Evolutionary conservation across 2,113 vertebrate species (phyloP).

Genomic region (Leptobrachium leishanense): DNA sequence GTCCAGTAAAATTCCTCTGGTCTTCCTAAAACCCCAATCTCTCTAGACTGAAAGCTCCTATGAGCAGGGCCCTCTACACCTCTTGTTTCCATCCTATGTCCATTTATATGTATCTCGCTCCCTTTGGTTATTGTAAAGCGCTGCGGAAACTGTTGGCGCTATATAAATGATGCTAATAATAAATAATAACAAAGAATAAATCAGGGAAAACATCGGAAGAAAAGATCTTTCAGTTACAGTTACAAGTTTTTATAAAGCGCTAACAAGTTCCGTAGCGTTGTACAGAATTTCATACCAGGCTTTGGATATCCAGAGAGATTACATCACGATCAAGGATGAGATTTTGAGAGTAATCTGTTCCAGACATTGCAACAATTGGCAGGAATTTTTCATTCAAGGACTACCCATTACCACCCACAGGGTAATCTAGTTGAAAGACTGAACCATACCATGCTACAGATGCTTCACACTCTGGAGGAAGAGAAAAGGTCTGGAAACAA

Average conservation of each 20-base stretch:
- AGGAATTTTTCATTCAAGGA: constrained; percentile 37
- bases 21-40: too few relatives aligned
- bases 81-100: too few relatives aligned
- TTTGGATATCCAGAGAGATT: constrained; percentile 47
- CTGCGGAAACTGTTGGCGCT: too few relatives aligned
- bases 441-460: constrained; percentile 51
- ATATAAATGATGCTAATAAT: too few relatives aligned
- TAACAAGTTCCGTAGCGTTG: too few relatives aligned
- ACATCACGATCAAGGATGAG: constrained; percentile 40
- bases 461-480: constrained; percentile 55
- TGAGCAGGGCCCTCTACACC: too few relatives aligned
- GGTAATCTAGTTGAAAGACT: constrained; percentile 51
- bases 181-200: background rate
- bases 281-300: constrained; percentile 32
- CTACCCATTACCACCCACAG: constrained; percentile 48
- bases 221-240: background rate
- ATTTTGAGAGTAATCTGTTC: constrained; percentile 29
- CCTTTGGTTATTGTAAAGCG: too few relatives aligned
- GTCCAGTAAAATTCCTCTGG: too few relatives aligned
- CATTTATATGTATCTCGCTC: too few relatives aligned
- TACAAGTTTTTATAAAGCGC: too few relatives aligned
- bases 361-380: background rate
- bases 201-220: background rate
- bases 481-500: constrained; percentile 39
- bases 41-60: too few relatives aligned